phyloP scores from a whole-genome alignment of 2,797 vertebrate species.

The Melanotaenia parkinsoni region DNA sequence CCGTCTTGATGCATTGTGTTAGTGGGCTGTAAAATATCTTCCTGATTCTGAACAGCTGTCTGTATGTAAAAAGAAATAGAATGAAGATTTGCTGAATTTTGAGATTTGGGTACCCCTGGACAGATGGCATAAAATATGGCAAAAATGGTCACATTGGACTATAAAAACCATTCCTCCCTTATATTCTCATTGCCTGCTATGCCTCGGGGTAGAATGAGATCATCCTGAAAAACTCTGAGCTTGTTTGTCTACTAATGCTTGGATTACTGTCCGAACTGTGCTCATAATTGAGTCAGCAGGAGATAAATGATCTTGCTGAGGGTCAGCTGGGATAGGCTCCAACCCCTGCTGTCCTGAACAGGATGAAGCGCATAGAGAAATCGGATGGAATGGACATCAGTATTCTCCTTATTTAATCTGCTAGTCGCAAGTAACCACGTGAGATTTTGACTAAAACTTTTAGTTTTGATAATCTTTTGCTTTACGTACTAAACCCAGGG shows the following conservation, averaged over 20 bases:
- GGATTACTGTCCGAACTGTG: slow-evolving; percentile 27
- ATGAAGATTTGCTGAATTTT: not conserved
- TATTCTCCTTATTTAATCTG: slow-evolving; percentile 26
- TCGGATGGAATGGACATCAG: slow-evolving; percentile 15
- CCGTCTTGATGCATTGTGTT: slow-evolving; percentile 26
- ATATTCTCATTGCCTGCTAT: slow-evolving; percentile 11
- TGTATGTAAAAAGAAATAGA: not conserved
- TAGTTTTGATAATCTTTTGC: slow-evolving; percentile 16
- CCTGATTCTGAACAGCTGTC: not conserved
- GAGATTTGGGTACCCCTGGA: slow-evolving; percentile 11
- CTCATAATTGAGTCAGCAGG: slow-evolving; percentile 22
- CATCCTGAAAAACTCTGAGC: slow-evolving; percentile 31
- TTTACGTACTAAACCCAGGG: not conserved
- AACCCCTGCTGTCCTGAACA: not conserved
- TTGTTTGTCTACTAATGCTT: slow-evolving; percentile 37
- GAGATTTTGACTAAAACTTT: slow-evolving; percentile 4
- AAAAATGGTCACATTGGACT: not conserved
- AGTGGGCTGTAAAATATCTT: not conserved
- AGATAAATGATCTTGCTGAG: slow-evolving; percentile 29
- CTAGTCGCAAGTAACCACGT: slow-evolving; percentile 2
- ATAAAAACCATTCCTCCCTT: slow-evolving; percentile 11
- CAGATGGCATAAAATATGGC: not conserved
- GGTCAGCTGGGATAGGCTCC: slow-evolving; percentile 2
- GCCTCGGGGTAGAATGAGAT: slow-evolving; percentile 27
- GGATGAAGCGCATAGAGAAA: not conserved